phyloP scores from a whole-genome alignment of 2,113 vertebrate genomes.

The Tympanuchus pallidicinctus region DNA sequence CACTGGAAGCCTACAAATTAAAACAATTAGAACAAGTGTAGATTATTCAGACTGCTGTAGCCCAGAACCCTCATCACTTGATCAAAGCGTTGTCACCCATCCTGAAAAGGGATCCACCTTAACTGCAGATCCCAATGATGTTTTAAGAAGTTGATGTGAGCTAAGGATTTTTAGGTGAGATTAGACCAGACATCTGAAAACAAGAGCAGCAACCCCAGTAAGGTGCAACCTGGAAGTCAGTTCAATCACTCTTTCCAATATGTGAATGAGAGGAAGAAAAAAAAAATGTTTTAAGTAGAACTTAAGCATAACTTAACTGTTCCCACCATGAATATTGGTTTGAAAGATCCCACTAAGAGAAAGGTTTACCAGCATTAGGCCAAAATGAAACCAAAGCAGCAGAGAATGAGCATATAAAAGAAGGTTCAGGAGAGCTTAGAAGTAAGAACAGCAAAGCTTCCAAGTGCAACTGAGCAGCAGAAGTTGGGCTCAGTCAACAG shows the following conservation, averaged over 20 bases:
- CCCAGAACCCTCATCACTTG: background rate
- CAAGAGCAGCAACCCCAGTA: background rate
- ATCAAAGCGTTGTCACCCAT: background rate
- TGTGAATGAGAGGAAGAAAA: background rate
- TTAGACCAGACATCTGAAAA: background rate
- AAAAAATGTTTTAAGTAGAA: background rate
- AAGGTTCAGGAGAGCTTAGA: background rate
- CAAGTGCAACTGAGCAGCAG: background rate
- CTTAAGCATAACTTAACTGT: background rate
- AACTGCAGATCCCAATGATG: background rate
- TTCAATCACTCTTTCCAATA: background rate
- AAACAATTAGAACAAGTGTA: slow-evolving; percentile 38
- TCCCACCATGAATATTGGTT: background rate
- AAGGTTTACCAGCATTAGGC: background rate
- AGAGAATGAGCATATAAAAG: background rate
- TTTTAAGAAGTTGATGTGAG: background rate
- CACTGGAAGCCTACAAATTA: slow-evolving; percentile 44
- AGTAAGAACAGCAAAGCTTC: background rate
- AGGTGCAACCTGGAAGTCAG: background rate
- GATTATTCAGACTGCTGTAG: slow-evolving; percentile 15
- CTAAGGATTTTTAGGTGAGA: background rate
- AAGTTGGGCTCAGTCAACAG: background rate
- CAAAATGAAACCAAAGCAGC: background rate
- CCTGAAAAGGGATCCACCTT: background rate
- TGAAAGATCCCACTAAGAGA: background rate